phyloP scores from a whole-genome alignment of 2,888 invertebrate species.

The Microdon myrmicae region DNA sequence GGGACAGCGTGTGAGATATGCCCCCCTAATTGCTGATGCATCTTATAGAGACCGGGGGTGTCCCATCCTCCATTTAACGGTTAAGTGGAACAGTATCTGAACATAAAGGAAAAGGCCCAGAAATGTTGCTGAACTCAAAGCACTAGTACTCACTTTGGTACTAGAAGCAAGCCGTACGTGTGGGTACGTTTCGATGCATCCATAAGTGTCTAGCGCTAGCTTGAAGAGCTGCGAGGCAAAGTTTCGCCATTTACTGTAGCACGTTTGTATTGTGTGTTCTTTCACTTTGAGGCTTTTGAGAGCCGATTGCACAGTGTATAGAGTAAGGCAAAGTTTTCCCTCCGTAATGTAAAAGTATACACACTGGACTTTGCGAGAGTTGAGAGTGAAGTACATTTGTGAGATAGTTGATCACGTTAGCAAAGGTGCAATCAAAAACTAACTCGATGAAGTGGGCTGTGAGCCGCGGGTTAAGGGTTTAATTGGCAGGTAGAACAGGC shows the following conservation, averaged over 20 bases:
- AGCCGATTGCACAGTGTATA: conserved; percentile 23
- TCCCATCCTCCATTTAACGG: too few relatives aligned
- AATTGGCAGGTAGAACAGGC: too few relatives aligned
- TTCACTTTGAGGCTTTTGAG: conserved; percentile 49
- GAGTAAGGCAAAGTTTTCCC: conserved; percentile 14
- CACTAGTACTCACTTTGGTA: too few relatives aligned
- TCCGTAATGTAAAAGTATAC: conserved; percentile 10
- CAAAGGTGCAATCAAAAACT: conserved; percentile 12
- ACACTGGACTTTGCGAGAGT: conserved; percentile 17
- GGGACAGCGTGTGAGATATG: too few relatives aligned
- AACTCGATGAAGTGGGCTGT: conserved; percentile 12
- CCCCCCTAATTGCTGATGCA: too few relatives aligned
- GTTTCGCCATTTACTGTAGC: conserved; percentile 35
- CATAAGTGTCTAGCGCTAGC: conserved; percentile 33
- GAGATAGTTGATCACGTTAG: conserved; percentile 46
- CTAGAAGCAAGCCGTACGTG: too few relatives aligned
- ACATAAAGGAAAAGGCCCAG: too few relatives aligned
- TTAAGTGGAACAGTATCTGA: too few relatives aligned
- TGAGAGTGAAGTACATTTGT: conserved; percentile 27
- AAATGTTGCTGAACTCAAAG: too few relatives aligned
- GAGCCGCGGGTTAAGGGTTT: conserved; percentile 5
- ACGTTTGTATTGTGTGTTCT: conserved; percentile 34
- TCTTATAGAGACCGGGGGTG: too few relatives aligned
- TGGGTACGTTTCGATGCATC: too few relatives aligned
- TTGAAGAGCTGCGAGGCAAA: conserved; percentile 38